These are phyloP conservation scores for Pimephales promelas DNA, from an alignment of 2,113 vertebrate species.

Conservation along the genomic window DNA sequence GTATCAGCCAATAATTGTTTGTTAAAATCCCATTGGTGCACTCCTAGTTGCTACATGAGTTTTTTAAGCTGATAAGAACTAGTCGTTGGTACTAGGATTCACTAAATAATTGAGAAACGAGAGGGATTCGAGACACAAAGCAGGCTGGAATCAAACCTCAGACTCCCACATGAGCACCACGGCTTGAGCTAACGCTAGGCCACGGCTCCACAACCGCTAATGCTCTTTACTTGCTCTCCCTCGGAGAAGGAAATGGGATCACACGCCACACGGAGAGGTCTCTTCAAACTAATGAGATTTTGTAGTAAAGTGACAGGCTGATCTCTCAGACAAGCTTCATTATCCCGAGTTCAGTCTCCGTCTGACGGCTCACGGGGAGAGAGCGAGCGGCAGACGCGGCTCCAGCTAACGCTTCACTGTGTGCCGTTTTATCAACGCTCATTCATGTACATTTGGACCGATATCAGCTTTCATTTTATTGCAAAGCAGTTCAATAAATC, in stretches of 20 bases:
- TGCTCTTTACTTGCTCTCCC: neutral
- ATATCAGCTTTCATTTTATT: neutral
- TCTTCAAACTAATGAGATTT: slow-evolving; percentile 42
- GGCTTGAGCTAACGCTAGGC: neutral
- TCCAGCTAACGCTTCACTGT: slow-evolving; percentile 3
- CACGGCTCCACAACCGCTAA: neutral
- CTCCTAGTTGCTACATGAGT: too few species aligned
- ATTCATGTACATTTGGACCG: neutral
- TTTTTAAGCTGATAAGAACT: too few species aligned
- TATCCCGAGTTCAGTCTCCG: slow-evolving; percentile 20
- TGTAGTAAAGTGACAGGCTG: slow-evolving; percentile 31
- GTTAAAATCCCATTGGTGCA: too few species aligned
- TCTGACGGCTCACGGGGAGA: slow-evolving; percentile 27
- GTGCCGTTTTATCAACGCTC: neutral
- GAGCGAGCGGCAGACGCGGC: neutral
- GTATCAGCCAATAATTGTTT: too few species aligned
- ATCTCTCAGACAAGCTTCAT: slow-evolving; percentile 45
- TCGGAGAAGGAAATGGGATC: slow-evolving; percentile 22
- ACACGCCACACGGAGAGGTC: slow-evolving; percentile 22
- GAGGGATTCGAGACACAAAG: neutral
- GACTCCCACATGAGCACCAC: neutral
- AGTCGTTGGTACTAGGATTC: too few species aligned
- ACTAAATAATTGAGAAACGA: too few species aligned
- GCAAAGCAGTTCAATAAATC: neutral
- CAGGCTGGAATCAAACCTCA: neutral